Evolutionary conservation across 1,140 invertebrate genomes (phyloP).

Genomic region (Sarcophaga bullata): DNA sequence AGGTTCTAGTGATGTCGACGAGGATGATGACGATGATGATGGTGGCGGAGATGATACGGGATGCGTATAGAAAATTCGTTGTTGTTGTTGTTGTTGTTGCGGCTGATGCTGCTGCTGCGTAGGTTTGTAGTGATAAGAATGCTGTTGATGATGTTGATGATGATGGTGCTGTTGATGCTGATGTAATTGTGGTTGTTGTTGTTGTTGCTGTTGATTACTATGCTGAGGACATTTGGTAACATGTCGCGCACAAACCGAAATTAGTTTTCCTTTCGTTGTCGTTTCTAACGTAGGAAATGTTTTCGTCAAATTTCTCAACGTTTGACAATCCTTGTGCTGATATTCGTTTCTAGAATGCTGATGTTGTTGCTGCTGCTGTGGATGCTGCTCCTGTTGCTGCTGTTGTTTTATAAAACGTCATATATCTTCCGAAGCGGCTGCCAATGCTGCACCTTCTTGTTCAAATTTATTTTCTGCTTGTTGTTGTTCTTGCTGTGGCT

Average conservation of each 20-base stretch:
- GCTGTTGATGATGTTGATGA: constrained; percentile 42
- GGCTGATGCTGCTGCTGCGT: constrained; percentile 35
- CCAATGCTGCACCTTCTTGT: not conserved
- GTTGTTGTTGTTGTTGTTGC: constrained; percentile 44
- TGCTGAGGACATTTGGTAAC: constrained; percentile 31
- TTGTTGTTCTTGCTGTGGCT: constrained; percentile 4
- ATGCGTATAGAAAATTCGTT: constrained; percentile 21
- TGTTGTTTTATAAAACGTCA: constrained; percentile 18
- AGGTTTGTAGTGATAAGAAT: constrained; percentile 37
- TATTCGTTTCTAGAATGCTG: not conserved
- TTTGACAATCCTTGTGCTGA: constrained; percentile 2
- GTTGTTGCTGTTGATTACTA: not conserved
- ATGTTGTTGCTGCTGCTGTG: not conserved
- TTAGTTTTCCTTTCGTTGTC: not conserved
- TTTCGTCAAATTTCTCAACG: not conserved
- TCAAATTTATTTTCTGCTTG: not conserved
- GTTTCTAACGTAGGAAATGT: constrained; percentile 6
- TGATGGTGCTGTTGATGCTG: constrained; percentile 43
- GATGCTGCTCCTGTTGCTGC: not conserved
- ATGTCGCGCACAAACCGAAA: constrained; percentile 28
- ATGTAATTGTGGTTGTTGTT: constrained; percentile 6
- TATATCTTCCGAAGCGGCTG: not conserved
- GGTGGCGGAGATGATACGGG: not conserved
- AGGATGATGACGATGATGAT: not conserved
- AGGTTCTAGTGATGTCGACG: not conserved